Base-by-base conservation (phyloP, 2,888 invertebrate species). In the Drosophila mimica region DNA sequence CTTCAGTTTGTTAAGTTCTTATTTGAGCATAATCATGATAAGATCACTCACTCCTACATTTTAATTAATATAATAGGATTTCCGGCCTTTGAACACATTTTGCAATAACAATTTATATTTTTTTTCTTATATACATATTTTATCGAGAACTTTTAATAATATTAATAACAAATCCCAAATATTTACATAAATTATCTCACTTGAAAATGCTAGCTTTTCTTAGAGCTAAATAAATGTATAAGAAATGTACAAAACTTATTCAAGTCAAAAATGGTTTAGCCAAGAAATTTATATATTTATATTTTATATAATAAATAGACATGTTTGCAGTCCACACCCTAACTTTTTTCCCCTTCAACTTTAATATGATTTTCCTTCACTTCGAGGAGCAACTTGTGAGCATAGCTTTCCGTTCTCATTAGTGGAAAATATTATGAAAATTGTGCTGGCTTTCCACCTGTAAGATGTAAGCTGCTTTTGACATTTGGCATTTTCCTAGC, bases 391-490 rank as follows among this genome's bases (percentile, higher is more conserved):
- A 66, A 79, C 63, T 79, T 75, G 62, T 68, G 34, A 56, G 46
- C 64, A 34, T 28, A 52, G 64, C 56, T 65, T 71, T 71, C 68
- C 57, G 43, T 58, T 48, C 79, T 79, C 67, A 79, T 78, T 79
- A 78, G 77, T 53, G 53, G 17, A 25, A 59, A 17, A 40, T 25
- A 58, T 49, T 40, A 54, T 43, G 7, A 46, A 51, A 30, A 66
- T 52, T 56, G 15, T 53, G 57, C 48, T 28, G 34, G 40, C 36
- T 57, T 33, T 60, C 54, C 34, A 67, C 34, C 53, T 58, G 49
- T 79, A 84, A 84, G 43, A 53, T 68, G 46, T 79, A 84, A 84
- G 84, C 84, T 53, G 79, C 83, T 88, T 84, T 83, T 54, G 68
- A 63, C 72, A 62, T 76, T 73, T 54, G 59, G 25, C 64, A 73